Evolutionary conservation across 2,888 invertebrate species (phyloP).

Genomic region (Stictocephala bisonia): DNA sequence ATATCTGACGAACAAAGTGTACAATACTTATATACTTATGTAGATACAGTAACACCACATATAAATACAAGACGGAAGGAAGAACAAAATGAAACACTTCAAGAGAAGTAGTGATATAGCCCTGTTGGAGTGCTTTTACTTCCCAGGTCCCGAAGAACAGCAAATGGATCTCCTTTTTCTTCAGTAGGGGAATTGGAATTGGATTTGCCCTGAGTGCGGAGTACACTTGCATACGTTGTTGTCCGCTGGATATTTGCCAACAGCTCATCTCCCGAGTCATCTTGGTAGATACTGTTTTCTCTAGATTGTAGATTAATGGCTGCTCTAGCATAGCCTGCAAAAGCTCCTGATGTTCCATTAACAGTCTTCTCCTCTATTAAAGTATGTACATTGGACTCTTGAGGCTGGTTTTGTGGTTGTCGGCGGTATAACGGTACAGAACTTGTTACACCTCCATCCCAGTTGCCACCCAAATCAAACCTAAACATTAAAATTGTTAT

Average conservation of each 20-base stretch:
- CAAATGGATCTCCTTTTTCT: constrained; percentile 64
- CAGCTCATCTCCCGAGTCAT: constrained; percentile 44
- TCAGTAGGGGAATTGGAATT: constrained; percentile 45
- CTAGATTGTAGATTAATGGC: constrained; percentile 44
- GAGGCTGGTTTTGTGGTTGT: constrained; percentile 62
- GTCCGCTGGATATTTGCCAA: constrained; percentile 47
- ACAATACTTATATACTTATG: not conserved
- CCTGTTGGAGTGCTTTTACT: constrained; percentile 64
- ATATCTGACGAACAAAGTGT: constrained; percentile 11
- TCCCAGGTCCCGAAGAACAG: constrained; percentile 67
- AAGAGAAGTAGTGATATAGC: constrained; percentile 71
- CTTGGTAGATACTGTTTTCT: constrained; percentile 18
- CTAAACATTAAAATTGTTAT: not conserved
- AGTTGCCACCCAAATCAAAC: constrained; percentile 46
- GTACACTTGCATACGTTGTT: constrained; percentile 47
- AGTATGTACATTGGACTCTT: constrained; percentile 48
- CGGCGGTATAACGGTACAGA: constrained; percentile 57
- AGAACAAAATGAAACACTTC: constrained; percentile 43
- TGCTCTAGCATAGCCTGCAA: constrained; percentile 48
- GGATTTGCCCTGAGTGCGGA: constrained; percentile 46
- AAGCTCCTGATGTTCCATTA: constrained; percentile 44
- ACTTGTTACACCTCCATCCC: constrained; percentile 45
- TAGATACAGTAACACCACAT: constrained; percentile 28
- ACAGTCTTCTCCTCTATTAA: constrained; percentile 52
- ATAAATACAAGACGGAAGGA: constrained; percentile 16